Evolutionary conservation across 2,797 vertebrate species (phyloP), one percentile per base, ranked within the genome.

Genomic region (Rhinella marina): DNA sequence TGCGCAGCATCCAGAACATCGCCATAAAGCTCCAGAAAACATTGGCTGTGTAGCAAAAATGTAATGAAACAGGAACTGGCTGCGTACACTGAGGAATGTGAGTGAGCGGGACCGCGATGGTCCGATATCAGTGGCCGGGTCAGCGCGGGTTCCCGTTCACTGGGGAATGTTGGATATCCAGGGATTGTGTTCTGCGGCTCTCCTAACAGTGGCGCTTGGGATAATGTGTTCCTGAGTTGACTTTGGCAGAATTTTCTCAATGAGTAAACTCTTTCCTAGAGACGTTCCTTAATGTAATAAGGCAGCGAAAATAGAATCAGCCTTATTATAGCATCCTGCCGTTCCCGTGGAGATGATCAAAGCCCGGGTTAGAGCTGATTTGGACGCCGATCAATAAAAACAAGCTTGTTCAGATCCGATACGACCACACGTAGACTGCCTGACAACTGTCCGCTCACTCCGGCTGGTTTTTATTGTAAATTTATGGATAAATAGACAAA

Each of bases 211-310:
- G 87, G 79, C 83, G 76, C 70, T 77, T 59, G 84, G 88, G 84
- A 86, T 86, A 86, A 86, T 89, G 84, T 89, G 80, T 86, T 86
- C 62, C 72, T 77, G 62, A 86, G 88, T 89, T 86, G 84, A 86
- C 61, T 82, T 89, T 86, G 88, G 88, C 88, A 86, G 57, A 21
- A 27, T 82, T 64, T 84, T 66, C 59, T 70, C 79, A 77, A 82
- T 89, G 70, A 86, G 84, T 86, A 86, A 89, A 82, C 70, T 77
- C 84, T 86, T 86, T 89, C 88, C 88, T 77, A 68, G 29, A 82
- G 88, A 82, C 79, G 52, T 89, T 89, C 78, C 84, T 78, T 86
- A 89, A 86, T 89, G 88, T 86, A 89, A 89, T 86, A 89, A 89
- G 84, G 84, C 88, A 82, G 29, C 80, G 61, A 78, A 86, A 86